Base-by-base conservation (phyloP, 2,888 invertebrate genomes). In the Drosophila ustulata region DNA sequence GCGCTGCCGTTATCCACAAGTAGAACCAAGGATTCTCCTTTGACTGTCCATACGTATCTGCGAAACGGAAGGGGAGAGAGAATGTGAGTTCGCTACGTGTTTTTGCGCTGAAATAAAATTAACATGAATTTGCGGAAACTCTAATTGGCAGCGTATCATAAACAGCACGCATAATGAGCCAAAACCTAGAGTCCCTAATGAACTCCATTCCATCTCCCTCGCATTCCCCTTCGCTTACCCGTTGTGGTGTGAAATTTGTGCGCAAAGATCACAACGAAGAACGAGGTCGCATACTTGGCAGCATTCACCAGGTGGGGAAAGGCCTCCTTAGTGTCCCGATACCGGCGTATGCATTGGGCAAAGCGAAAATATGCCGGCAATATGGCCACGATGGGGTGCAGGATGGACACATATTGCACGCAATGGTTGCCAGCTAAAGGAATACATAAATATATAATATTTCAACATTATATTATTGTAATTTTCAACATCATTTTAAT, bases 261-360 rank as follows among this genome's bases (percentile, higher is more conserved):
- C 3, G 95, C 94, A 88, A 97, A 96, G 28, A 96, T 94, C 4
- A 97, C 95, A 32, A 97, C 97, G 77, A 97, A 95, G 92, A 98
- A 97, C 0, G 97, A 96, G 3, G 97, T 97, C 0, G 97, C 95
- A 93, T 98, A 98, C 93, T 98, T 98, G 52, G 96, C 96, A 32
- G 97, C 97, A 92, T 97, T 97, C 26, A 96, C 96, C 59, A 97
- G 93, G 94, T 97, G 97, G 6, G 96, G 96, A 92, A 96, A 96
- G 4, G 95, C 94, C 91, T 96, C 95, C 90, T 94, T 94, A 0
- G 96, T 95, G 91, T 97, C 97, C 52, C 96, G 93, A 91, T 96
- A 97, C 80, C 97, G 95, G 3, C 97, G 93, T 51, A 97, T 93
- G 90, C 97, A 97, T 92, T 97, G 97, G 51, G 96, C 95, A 91